Percentiles rank a stretch among this genome's conserved stretches.
Conservation (phyloP, 2,888 invertebrate species). For the Teleogryllus oceanicus region DNA sequence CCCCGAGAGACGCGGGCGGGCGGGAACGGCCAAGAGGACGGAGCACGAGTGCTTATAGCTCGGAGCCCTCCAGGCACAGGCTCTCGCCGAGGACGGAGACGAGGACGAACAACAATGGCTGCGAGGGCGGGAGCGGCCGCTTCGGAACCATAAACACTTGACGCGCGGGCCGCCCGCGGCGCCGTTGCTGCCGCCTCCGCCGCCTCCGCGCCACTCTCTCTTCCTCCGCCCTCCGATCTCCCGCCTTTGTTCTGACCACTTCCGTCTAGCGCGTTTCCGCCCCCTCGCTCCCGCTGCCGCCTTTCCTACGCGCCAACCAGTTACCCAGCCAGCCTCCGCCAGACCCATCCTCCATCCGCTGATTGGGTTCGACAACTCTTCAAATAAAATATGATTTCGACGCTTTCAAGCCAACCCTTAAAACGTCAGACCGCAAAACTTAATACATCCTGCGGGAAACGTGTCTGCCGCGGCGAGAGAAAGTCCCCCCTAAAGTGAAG, state of each 20-base stretch:
- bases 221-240: too few relatives aligned
- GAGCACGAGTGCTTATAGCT: background rate
- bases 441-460: conserved; percentile 6
- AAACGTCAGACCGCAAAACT: background rate
- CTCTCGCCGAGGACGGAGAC: conserved; percentile 18
- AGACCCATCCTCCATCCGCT: background rate
- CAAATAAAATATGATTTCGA: conserved; percentile 18
- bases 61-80: background rate
- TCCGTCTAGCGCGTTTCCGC: too few relatives aligned
- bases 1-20: background rate
- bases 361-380: conserved; percentile 18
- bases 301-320: too few relatives aligned
- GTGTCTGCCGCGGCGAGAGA: background rate
- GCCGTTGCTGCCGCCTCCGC: too few relatives aligned
- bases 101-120: background rate
- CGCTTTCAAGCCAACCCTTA: background rate
- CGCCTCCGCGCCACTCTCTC: too few relatives aligned
- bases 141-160: conserved; percentile 9
- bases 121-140: conserved; percentile 8
- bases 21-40: background rate
- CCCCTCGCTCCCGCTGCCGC: too few relatives aligned
- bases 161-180: background rate
- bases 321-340: background rate
- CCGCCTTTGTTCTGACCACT: too few relatives aligned
- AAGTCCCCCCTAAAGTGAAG: background rate